Base-by-base conservation (phyloP, 2,797 vertebrate genomes). In the Acrossocheilus fasciatus region DNA sequence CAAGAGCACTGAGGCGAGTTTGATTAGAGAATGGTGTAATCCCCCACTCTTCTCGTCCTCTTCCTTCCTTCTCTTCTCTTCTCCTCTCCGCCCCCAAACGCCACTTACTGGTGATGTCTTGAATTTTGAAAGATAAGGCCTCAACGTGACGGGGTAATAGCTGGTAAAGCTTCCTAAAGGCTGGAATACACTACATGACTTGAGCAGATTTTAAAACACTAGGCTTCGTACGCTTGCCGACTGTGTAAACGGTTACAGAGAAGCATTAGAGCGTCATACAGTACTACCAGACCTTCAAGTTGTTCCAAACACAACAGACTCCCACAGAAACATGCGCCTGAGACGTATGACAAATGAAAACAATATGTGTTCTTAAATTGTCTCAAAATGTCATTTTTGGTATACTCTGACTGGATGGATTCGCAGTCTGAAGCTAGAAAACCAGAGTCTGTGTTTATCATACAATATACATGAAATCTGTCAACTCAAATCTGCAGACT, bases 11-110 rank as follows among this genome's bases (percentile, higher is more conserved):
- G 86, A 87, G 86, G 75, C 92, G 94, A 95, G 95, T 95, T 94
- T 96, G 95, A 96, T 96, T 96, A 95, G 93, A 92, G 94, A 94
- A 94, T 77, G 52, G 75, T 87, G 87, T 90, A 62, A 87, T 89
- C 87, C 94, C 93, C 93, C 89, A 91, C 90, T 92, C 93, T 92
- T 93, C 86, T 86, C 70, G 66, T 85, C 79, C 34, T 93, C 54
- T 50, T 89, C 81, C 88, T 84, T 88, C 84, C 64, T 82, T 76
- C 11, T 45, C 45, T 4, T 85, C 83, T 73, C 45, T 4, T 85
- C 83, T 73, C 57, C 88, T 85, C 83, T 73, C 62, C 88, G 14
- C 57, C 87, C 75, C 78, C 79, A 84, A 85, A 89, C 80, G 86
- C 86, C 84, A 90, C 89, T 90, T 91, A 89, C 88, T 89, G 81